Percentiles rank a stretch among this genome's conserved stretches.
Evolutionary conservation across 2,888 invertebrate species (phyloP).

Genomic region (Euphydryas editha): DNA sequence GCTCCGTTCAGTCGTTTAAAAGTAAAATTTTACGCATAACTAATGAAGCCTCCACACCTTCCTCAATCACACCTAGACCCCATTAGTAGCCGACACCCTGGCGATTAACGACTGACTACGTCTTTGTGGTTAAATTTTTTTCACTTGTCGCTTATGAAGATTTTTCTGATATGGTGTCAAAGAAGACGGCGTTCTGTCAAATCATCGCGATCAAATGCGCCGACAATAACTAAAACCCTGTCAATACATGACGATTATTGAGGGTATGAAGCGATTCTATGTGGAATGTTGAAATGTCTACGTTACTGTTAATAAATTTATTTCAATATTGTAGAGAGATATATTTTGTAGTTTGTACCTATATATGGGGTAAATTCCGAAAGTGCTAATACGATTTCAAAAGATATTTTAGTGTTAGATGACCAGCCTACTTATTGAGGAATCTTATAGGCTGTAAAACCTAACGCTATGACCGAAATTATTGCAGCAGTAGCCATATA

Average conservation of each 20-base stretch:
- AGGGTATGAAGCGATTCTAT: conserved; percentile 51
- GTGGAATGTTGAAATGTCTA: conserved; percentile 8
- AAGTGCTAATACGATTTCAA: too few species aligned
- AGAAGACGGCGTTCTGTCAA: conserved; percentile 69
- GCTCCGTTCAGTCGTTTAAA: background rate
- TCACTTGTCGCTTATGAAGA: conserved; percentile 78
- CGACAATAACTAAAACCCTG: conserved; percentile 61
- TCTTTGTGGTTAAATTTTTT: conserved; percentile 74
- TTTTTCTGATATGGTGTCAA: conserved; percentile 75
- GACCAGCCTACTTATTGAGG: too few species aligned
- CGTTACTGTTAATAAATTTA: background rate
- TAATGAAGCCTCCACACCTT: conserved; percentile 48
- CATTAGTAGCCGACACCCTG: conserved; percentile 79
- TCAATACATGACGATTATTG: conserved; percentile 65
- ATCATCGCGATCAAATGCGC: conserved; percentile 75
- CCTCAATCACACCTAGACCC: conserved; percentile 53
- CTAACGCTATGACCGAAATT: too few species aligned
- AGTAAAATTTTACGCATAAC: background rate
- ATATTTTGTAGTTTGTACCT: too few species aligned
- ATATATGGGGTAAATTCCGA: too few species aligned
- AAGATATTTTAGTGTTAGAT: too few species aligned
- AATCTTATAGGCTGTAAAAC: too few species aligned
- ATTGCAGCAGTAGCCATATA: too few species aligned
- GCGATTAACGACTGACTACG: conserved; percentile 75
- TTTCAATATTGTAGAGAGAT: background rate